Conservation (phyloP, 1,140 invertebrate genomes). For the Caerostris darwini region DNA sequence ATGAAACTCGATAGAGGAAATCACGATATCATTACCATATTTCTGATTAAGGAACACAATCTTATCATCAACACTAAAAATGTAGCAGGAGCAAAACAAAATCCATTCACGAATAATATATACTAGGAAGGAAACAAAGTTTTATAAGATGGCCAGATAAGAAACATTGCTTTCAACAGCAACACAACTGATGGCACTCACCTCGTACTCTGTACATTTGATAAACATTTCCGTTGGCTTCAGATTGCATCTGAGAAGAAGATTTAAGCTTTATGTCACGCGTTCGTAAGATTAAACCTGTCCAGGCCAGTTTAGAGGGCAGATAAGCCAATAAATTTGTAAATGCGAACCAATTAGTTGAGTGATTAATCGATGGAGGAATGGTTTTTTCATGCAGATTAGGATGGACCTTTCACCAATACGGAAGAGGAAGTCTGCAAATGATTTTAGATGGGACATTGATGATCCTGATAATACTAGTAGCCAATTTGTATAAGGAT, state of each 20-base stretch:
- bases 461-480: not conserved
- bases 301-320: not conserved
- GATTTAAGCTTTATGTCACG: not conserved
- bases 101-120: not conserved
- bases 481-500: not conserved
- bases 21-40: not conserved
- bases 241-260: not conserved
- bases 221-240: conserved; percentile 5
- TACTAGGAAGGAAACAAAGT: not conserved
- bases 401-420: not conserved
- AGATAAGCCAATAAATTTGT: conserved; percentile 23
- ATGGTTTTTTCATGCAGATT: conserved; percentile 26
- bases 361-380: conserved; percentile 1
- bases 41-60: conserved; percentile 5
- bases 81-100: not conserved
- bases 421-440: conserved; percentile 1
- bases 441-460: conserved; percentile 25
- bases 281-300: not conserved
- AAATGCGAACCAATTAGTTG: not conserved
- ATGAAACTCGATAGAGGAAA: not conserved
- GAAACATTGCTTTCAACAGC: not conserved
- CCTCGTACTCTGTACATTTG: not conserved
- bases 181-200: no score
- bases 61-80: not conserved
- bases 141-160: not conserved